Conservation (phyloP, 2,888 invertebrate species). For the Lagria hirta region DNA sequence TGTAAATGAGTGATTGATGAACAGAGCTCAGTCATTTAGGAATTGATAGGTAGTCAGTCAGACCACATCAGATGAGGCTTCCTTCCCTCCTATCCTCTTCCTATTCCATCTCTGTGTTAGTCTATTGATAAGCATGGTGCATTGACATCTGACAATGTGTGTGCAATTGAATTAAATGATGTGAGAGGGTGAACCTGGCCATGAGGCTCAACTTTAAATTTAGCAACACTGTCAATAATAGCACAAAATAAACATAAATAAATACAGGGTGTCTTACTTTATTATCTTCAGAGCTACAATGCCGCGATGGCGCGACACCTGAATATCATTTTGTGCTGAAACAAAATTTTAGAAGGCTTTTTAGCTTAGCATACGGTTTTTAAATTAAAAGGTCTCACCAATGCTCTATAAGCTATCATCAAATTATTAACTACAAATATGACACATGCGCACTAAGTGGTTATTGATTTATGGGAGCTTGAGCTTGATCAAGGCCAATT, state of each 20-base stretch:
- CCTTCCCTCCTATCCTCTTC: conserved; percentile 46
- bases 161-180: conserved; percentile 38
- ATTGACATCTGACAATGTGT: conserved; percentile 52
- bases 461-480: no score
- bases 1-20: conserved; percentile 53
- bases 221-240: conserved; percentile 23
- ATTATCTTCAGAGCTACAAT: no score
- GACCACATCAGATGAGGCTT: conserved; percentile 50
- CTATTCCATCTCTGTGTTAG: conserved; percentile 37
- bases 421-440: no score
- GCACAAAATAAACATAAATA: conserved; percentile 13
- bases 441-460: no score
- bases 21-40: conserved; percentile 52
- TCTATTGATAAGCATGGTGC: conserved; percentile 54
- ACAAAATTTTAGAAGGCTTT: no score
- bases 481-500: no score
- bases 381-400: no score
- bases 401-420: no score
- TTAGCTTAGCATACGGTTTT: no score
- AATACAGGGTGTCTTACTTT: conserved; percentile 14
- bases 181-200: conserved; percentile 26
- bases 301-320: no score
- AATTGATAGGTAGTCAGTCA: conserved; percentile 45
- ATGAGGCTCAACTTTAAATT: conserved; percentile 20
- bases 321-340: no score